Base-by-base conservation (phyloP, 2,113 vertebrate species). In the Empidonax alnorum region DNA sequence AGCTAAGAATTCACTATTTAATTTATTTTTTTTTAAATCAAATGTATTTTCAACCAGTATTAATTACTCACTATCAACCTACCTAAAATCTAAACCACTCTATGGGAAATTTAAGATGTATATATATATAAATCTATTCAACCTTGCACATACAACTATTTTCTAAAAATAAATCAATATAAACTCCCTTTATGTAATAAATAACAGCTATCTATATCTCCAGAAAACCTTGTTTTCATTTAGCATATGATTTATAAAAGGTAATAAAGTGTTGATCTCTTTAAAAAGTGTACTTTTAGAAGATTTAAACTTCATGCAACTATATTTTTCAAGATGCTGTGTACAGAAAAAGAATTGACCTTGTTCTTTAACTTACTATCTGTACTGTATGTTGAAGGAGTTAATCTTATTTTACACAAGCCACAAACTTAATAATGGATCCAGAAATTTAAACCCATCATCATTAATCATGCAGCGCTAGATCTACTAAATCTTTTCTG, bases 211-310 rank as follows among this genome's bases (percentile, higher is more conserved):
- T 23, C 4, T 18, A 11, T 84, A 39, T 62, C 71, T 95, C 71
- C 50, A 81, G 37, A 94, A 55, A 3, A 85, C 5, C 71, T 63
- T 79, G 46, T 81, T 96, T 50, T 52, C 24, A 69, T 93, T 92
- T 91, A 41, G 76, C 66, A 21, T 83, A 73, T 37, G 47, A 62
- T 77, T 93, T 96, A 63, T 85, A 63, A 96, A 94, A 94, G 68
- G 47, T 67, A 96, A 62, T 83, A 44, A 92, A 77, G 6, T 52
- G 49, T 6, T 79, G 44, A 84, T 92, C 11, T 24, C 68, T 56
- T 37, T 85, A 93, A 96, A 69, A 61, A 30, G 4, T 52, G 4
- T 24, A 44, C 6, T 65, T 89, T 86, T 53, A n/a, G 31, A 84
- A 67, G 8, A 87, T 19, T 76, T 71, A 46, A 58, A 65, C 33